These are phyloP conservation scores for Homarus americanus DNA, from an alignment of 1,140 invertebrate genomes.

Conservation along the genomic window DNA sequence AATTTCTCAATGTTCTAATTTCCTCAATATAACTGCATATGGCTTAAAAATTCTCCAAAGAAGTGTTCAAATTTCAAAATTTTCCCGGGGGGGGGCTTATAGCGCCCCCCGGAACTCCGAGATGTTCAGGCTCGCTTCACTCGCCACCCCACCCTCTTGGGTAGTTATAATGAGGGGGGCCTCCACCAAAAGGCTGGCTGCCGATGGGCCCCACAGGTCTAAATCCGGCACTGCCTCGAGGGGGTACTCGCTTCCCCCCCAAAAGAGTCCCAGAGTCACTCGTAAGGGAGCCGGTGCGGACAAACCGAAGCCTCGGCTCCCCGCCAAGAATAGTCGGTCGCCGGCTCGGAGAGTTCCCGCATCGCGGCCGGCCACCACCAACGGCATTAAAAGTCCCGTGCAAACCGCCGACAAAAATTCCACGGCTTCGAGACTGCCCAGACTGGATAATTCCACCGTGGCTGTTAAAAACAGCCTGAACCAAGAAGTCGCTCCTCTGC, in stretches of 20 bases:
- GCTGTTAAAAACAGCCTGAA: conserved; percentile 67
- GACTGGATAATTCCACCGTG: conserved; percentile 52
- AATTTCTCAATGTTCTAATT: too few species aligned
- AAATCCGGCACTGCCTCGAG: conserved; percentile 33
- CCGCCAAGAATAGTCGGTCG: conserved; percentile 61
- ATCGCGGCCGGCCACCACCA: conserved; percentile 36
- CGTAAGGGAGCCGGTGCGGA: conserved; percentile 46
- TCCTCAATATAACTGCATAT: too few species aligned
- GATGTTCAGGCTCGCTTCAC: too few species aligned
- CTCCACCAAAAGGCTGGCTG: too few species aligned
- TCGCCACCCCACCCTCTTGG: too few species aligned
- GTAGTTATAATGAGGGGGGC: too few species aligned
- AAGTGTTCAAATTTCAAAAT: too few species aligned
- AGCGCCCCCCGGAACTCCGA: too few species aligned
- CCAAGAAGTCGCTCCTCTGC: conserved; percentile 66
- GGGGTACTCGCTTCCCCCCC: conserved; percentile 35
- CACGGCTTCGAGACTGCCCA: conserved; percentile 62
- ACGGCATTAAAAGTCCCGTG: conserved; percentile 60
- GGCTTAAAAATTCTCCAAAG: too few species aligned
- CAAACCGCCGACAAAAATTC: conserved; percentile 63
- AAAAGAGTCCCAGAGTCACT: conserved; percentile 53
- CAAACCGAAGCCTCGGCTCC: conserved; percentile 50
- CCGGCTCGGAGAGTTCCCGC: conserved; percentile 46
- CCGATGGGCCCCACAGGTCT: too few species aligned
- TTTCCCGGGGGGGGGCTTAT: too few species aligned